Percentiles rank a stretch among this genome's conserved stretches.
These are phyloP conservation scores for Lucilia sericata DNA, from an alignment of 1,140 invertebrate genomes.

Conservation along the genomic window DNA sequence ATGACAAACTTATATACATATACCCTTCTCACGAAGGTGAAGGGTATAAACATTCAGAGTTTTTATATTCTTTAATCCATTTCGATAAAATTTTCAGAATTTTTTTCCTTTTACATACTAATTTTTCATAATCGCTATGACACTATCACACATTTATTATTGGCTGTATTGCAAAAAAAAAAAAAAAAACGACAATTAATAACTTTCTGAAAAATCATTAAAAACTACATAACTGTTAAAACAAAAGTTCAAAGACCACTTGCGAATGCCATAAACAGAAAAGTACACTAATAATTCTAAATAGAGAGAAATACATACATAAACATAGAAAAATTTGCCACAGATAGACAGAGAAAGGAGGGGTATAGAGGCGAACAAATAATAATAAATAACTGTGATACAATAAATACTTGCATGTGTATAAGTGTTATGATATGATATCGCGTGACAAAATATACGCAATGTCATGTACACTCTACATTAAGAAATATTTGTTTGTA, in stretches of 20 bases:
- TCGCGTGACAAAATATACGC: too few species aligned
- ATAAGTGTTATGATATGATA: slow-evolving; percentile 11
- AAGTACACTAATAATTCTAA: background rate
- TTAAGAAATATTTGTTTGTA: too few species aligned
- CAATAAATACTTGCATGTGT: background rate
- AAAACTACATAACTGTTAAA: background rate
- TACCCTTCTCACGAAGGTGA: too few species aligned
- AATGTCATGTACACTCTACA: too few species aligned
- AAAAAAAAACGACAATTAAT: background rate
- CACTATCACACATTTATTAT: too few species aligned
- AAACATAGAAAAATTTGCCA: background rate
- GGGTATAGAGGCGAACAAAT: background rate
- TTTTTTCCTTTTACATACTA: too few species aligned
- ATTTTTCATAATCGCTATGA: too few species aligned
- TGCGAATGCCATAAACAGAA: background rate
- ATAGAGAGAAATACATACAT: background rate
- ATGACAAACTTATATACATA: too few species aligned
- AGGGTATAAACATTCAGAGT: too few species aligned
- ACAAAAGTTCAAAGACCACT: background rate
- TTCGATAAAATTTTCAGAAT: too few species aligned
- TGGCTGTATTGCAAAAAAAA: too few species aligned
- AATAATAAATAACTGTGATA: background rate
- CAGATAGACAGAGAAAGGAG: background rate
- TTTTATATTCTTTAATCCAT: too few species aligned
- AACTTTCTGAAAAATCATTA: background rate